Percentiles rank a stretch among this genome's conserved stretches.
Evolutionary conservation across 2,888 invertebrate genomes (phyloP).

Genomic region (Epistrophella euchroma): DNA sequence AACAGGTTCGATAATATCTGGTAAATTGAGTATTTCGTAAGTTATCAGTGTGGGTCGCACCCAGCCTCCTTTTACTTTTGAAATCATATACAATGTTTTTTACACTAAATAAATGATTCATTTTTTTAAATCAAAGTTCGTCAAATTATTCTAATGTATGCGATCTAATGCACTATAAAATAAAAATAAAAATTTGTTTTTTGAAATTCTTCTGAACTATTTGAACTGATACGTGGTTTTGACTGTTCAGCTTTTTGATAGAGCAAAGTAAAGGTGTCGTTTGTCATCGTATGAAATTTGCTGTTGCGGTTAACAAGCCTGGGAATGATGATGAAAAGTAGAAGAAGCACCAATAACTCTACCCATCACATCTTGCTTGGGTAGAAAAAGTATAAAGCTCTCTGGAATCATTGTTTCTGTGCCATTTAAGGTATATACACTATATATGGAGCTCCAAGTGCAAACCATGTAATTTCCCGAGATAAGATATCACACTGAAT

Average conservation of each 20-base stretch:
- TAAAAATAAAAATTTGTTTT: too few species aligned
- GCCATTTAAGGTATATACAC: background rate
- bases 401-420: conserved; percentile 20
- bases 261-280: background rate
- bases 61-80: too few species aligned
- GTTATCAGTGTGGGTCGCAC: too few species aligned
- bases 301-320: conserved; percentile 19
- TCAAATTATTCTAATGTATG: too few species aligned
- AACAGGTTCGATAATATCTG: too few species aligned
- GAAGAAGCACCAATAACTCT: background rate
- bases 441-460: conserved; percentile 28
- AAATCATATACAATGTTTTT: too few species aligned
- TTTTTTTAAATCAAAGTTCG: too few species aligned
- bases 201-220: too few species aligned
- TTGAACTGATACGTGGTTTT: background rate
- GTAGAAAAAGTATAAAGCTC: conserved; percentile 27
- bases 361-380: conserved; percentile 4
- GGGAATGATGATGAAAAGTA: conserved; percentile 17
- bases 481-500: conserved; percentile 74
- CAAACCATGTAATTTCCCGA: conserved; percentile 60
- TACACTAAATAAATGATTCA: too few species aligned
- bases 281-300: conserved; percentile 23
- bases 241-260: background rate
- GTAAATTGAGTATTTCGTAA: too few species aligned
- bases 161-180: too few species aligned